Conservation (phyloP, 2,113 vertebrate species). For the Microcebus murinus region DNA sequence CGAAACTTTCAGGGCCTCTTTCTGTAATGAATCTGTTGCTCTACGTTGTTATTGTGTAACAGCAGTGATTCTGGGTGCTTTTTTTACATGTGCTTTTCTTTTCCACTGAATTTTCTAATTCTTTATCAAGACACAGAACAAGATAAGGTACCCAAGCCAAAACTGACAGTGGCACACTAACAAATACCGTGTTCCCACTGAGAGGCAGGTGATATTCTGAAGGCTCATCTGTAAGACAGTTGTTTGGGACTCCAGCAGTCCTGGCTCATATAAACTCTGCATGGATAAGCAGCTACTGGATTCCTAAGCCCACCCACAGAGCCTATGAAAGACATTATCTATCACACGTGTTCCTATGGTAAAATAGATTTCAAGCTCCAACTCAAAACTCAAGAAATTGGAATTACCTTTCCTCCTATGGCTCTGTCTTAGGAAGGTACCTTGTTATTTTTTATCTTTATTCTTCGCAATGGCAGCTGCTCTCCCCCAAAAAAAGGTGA, state of each 20-base stretch:
- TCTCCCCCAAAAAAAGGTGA: neutral
- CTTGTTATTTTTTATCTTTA: neutral
- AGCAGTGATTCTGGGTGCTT: neutral
- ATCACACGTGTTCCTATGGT: neutral
- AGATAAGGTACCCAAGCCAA: neutral
- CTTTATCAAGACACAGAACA: neutral
- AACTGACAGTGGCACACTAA: neutral
- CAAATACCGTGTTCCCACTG: neutral
- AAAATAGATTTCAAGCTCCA: neutral
- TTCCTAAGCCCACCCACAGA: neutral
- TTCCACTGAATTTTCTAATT: neutral
- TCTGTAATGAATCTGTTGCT: neutral
- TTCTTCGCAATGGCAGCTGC: neutral
- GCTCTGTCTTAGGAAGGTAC: neutral
- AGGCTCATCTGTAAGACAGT: neutral
- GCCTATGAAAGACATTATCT: neutral
- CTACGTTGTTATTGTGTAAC: accelerated
- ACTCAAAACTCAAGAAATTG: neutral
- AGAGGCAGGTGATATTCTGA: neutral
- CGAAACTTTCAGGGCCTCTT: neutral
- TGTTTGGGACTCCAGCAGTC: neutral
- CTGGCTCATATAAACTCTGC: neutral
- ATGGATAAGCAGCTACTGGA: neutral
- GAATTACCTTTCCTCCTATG: neutral
- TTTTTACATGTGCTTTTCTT: neutral